phyloP scores from a whole-genome alignment of 1,140 invertebrate species.

The Sycophila sp. region DNA sequence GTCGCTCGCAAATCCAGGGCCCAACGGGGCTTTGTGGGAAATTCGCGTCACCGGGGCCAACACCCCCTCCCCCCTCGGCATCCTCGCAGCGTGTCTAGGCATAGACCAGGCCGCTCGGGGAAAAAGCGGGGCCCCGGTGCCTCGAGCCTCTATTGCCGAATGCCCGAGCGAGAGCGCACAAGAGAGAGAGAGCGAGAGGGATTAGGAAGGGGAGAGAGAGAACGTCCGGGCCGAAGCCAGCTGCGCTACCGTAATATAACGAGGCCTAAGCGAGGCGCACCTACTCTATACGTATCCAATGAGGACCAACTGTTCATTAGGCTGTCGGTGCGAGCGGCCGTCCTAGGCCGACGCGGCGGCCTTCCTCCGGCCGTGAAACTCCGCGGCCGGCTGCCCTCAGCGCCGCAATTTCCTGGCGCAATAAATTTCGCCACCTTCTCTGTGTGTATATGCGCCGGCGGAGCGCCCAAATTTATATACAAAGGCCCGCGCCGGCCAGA shows the following conservation, averaged over 20 bases:
- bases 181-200: constrained; percentile 54
- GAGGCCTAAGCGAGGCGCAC: constrained; percentile 48
- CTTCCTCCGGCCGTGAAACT: background rate
- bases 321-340: constrained; percentile 54
- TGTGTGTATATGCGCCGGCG: background rate
- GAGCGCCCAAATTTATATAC: background rate
- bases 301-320: constrained; percentile 63
- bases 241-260: constrained; percentile 60
- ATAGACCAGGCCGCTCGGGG: constrained; percentile 23
- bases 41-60: no score
- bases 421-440: constrained; percentile 32
- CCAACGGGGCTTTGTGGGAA: no score
- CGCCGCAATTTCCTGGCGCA: constrained; percentile 33
- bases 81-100: background rate
- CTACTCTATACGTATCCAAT: constrained; percentile 43
- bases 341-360: constrained; percentile 38
- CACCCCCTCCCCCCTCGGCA: no score
- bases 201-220: constrained; percentile 48
- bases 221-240: constrained; percentile 53
- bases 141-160: constrained; percentile 24
- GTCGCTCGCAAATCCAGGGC: background rate
- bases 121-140: no score
- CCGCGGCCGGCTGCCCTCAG: background rate
- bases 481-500: background rate
- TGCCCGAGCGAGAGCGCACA: constrained; percentile 2